Base-by-base conservation (phyloP, 2,797 vertebrate species). In the Ambastaia sidthimunki region DNA sequence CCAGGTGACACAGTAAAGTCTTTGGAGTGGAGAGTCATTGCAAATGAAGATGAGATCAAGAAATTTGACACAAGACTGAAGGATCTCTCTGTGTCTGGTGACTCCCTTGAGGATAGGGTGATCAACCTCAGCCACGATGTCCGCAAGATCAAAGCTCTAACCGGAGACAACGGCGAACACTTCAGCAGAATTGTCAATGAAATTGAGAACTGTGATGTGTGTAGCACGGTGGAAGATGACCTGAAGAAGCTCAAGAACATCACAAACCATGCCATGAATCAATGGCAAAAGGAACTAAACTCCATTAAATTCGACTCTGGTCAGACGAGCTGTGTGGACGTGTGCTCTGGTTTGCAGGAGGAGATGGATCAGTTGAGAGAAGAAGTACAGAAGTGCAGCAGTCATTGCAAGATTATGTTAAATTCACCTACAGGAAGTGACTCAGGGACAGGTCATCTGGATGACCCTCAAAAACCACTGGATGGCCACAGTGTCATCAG, bases 401-500 rank as follows among this genome's bases (percentile, higher is more conserved):
- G 82, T 0, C 86, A 86, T 12, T 94, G 94, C 70, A 89, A 88
- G 55, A 85, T 85, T 7, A 13, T 59, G 0, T 70, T n/a, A 6
- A 80, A 83, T 72, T 85, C 71, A 67, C 89, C 85, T 44, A 66
- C 82, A 11, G 82, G 85, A 34, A 11, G 74, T 0, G 84, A 81
- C 18, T 80, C 84, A 1, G 84, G 81, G 4, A 18, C 83, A 1
- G 86, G 81, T 21, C 77, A 85, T 1, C 74, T 85, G 19, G 73
- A 93, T 68, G 92, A 92, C 19, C 74, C 90, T 4, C 90, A 91
- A n/a, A 94, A 91, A 71, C 92, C 95, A 0, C 87, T 99, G 25
- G 96, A 97, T 0, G 97, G 96, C 28, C 96, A 98, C 88, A 95
- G 95, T 0, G 93, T 98, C 55, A 94, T 95, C 0, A 94, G 94